phyloP scores from a whole-genome alignment of 53 echinoderm and acorn worm genomes.

The Crossaster papposus region DNA sequence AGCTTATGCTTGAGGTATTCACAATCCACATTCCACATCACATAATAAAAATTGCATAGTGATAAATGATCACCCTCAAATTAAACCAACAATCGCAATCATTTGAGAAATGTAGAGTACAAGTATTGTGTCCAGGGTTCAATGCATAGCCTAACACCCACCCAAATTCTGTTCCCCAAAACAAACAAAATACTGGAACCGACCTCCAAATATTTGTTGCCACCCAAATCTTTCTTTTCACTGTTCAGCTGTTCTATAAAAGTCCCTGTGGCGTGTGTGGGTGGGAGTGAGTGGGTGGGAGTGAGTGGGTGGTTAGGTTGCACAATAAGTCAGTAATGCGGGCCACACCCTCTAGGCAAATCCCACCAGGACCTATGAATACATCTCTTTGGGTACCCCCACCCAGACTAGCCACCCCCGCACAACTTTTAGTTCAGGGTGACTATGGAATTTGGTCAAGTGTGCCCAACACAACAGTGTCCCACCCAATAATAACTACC shows the following conservation, averaged over 20 bases:
- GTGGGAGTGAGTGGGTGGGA: neutral
- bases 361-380: neutral
- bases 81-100: neutral
- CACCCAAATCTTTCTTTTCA: neutral
- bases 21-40: neutral
- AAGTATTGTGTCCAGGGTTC: neutral
- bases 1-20: neutral
- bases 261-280: neutral
- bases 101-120: neutral
- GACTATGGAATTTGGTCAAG: conserved; percentile 25
- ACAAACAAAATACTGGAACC: neutral
- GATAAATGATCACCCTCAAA: neutral
- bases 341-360: neutral
- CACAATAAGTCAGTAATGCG: neutral
- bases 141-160: neutral
- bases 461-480: neutral
- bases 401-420: neutral
- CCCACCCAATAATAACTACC: neutral
- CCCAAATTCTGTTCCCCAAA: neutral
- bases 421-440: neutral
- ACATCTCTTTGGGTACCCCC: neutral
- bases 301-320: neutral
- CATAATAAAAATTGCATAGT: neutral
- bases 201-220: neutral
- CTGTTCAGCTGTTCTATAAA: neutral